Evolutionary conservation across 2,113 vertebrate species (phyloP), one percentile per base, ranked within the genome.

Genomic region (Triplophysa siluroides): DNA sequence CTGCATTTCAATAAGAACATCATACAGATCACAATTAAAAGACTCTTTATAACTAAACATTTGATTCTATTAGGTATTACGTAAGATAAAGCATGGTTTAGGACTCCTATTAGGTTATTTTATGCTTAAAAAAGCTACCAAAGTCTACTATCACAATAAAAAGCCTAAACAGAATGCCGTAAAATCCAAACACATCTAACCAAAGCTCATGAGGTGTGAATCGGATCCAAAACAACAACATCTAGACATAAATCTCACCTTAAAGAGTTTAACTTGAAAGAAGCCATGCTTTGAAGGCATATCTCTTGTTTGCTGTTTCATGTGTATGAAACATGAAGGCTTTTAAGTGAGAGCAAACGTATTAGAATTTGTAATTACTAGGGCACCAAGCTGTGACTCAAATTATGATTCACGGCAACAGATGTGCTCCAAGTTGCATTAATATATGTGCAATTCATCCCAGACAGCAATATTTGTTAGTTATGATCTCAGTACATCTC

Each of bases 341-440:
- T 90, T 92, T 93, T 89, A 92, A 92, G 90, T 90, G 26, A 86
- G 86, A 90, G 92, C 88, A 89, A 93, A 93, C 87, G 88, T 89
- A 91, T 84, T 80, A 33, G 86, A 63, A 85, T 89, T 85, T 90
- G 91, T 93, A 92, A 93, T 93, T 93, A 92, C 90, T 61, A 83
- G 86, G 92, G 90, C 87, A 64, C 90, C 93, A 93, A 93, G 92
- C 92, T 93, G 91, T 62, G 92, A 88, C 85, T 88, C 88, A 93
- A 92, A 92, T 93, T 89, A 92, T 85, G 84, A 87, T 88, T 87
- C 83, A 83, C 79, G 81, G 87, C 91, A 91, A 93, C 90, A 93
- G 90, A 92, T 91, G 91, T 88, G 90, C 83, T 79, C 70, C 12
- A 62, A 75, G 77, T 82, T 84, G 76, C 66, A 85, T 72, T 72